Base-by-base conservation (phyloP, 1,140 invertebrate genomes). In the Drosophila pallidifrons region DNA sequence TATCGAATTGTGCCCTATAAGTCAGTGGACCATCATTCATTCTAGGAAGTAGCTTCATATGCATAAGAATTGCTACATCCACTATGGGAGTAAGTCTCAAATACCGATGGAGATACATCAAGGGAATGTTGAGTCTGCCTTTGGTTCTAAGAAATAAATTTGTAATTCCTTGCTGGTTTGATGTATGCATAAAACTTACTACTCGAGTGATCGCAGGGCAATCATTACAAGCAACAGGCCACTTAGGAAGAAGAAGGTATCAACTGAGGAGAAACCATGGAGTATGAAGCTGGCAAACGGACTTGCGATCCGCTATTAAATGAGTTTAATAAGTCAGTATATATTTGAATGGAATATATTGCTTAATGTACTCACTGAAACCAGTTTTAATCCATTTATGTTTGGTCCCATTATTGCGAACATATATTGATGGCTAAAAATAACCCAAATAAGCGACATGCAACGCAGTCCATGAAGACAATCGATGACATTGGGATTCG, bases 211-310 rank as follows among this genome's bases (percentile, higher is more conserved):
- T 15, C 94, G 93, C n/a, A 96, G 91, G 1, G 95, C 85, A 20
- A 95, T 93, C 72, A 94, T 93, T 70, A 94, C 93, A 76, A 96
- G 94, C 30, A 96, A 93, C 74, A 96, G 94, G 5, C 95, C 95
- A 82, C 95, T 95, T 1, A 96, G 82, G 61, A 96, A 93, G 43
- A 96, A 93, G 89, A 96, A 96, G 11, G 94, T 95, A 73, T 96
- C 95, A 5, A 96, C 95, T 3, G 96, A 89, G 2, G 96, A 91
- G 0, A 94, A 93, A 3, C 94, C 94, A 77, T 94, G 94, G 2
- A 94, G 60, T 2, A 93, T 75, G 13, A 95, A 93, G 64, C 94
- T 94, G 4, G 94, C 93, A 65, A n/a, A 95, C 93, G 32, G 94
- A 73, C 47, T 93, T 81, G 41, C 91, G 68, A 11, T 77, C 94